Evolutionary conservation across 2,888 invertebrate species (phyloP).

Genomic region (Phrixothrix hirtus): DNA sequence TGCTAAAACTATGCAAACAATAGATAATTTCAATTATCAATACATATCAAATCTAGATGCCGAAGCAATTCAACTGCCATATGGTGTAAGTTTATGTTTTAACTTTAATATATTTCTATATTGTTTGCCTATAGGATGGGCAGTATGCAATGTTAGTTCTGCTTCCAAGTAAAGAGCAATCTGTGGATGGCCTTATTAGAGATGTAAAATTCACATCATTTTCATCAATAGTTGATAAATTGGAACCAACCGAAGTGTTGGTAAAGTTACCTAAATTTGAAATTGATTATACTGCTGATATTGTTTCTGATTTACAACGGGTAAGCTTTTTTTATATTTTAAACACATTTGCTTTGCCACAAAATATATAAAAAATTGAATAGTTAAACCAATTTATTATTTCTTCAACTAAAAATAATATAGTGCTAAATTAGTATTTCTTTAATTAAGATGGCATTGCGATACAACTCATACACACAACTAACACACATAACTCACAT

Average conservation of each 20-base stretch:
- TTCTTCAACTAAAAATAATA: no score
- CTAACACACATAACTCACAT: no score
- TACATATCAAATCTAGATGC: constrained; percentile 67
- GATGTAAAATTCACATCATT: constrained; percentile 64
- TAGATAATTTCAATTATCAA: constrained; percentile 65
- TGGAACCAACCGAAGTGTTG: constrained; percentile 59
- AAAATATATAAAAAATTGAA: no score
- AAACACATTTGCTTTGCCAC: no score
- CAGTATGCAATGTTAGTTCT: constrained; percentile 67
- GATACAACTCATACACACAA: no score
- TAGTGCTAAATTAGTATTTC: no score
- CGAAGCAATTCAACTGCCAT: constrained; percentile 72
- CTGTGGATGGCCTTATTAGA: constrained; percentile 57
- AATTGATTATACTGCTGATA: constrained; percentile 61
- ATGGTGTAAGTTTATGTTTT: constrained; percentile 61
- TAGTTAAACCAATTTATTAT: no score
- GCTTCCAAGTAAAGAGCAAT: constrained; percentile 61
- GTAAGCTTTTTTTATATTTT: constrained; percentile 52
- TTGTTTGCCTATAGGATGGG: constrained; percentile 57
- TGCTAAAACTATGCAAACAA: constrained; percentile 70
- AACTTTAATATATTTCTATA: not conserved
- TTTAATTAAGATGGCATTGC: no score
- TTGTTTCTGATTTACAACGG: constrained; percentile 57
- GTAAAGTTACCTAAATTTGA: constrained; percentile 65
- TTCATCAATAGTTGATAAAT: constrained; percentile 54